Conservation (phyloP, 2,797 vertebrate species). For the Antennarius maculatus region DNA sequence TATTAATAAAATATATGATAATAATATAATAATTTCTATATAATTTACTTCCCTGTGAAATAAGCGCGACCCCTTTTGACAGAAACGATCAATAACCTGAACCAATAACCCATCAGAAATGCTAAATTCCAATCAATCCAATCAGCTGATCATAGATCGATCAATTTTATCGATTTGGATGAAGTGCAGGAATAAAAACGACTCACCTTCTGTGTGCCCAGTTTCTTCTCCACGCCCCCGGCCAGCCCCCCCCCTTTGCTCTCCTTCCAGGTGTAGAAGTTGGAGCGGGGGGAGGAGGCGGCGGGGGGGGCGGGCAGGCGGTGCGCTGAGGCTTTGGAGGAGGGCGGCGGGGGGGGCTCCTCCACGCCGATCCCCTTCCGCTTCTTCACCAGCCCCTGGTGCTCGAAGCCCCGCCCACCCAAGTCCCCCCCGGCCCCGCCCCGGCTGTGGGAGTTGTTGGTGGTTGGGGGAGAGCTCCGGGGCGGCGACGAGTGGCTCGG, state of each 20-base stretch:
- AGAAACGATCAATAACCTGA: no score
- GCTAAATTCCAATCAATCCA: no score
- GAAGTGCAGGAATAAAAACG: no score
- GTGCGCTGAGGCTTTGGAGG: slow-evolving; percentile 82
- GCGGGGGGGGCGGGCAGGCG: slow-evolving; percentile 79
- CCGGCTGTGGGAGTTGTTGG: slow-evolving; percentile 74
- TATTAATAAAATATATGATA: no score
- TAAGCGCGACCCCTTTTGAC: no score
- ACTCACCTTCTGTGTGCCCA: slow-evolving; percentile 89
- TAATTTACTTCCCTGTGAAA: no score
- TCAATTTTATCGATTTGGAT: no score
- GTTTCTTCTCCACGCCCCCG: slow-evolving; percentile 87
- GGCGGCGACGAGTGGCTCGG: slow-evolving; percentile 60
- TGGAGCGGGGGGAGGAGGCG: slow-evolving; percentile 78
- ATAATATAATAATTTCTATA: no score
- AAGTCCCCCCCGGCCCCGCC: slow-evolving; percentile 57
- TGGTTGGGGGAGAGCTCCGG: slow-evolving; percentile 64
- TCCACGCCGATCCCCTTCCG: slow-evolving; percentile 80
- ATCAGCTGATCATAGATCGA: no score
- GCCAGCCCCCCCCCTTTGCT: slow-evolving; percentile 78
- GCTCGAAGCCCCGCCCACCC: slow-evolving; percentile 79
- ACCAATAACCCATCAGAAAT: no score
- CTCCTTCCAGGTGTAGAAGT: slow-evolving; percentile 86
- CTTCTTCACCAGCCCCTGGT: slow-evolving; percentile 87
- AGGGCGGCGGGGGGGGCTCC: slow-evolving; percentile 69